These are phyloP conservation scores for Sialia sialis DNA, from an alignment of 2,113 vertebrate species.

Conservation along the genomic window DNA sequence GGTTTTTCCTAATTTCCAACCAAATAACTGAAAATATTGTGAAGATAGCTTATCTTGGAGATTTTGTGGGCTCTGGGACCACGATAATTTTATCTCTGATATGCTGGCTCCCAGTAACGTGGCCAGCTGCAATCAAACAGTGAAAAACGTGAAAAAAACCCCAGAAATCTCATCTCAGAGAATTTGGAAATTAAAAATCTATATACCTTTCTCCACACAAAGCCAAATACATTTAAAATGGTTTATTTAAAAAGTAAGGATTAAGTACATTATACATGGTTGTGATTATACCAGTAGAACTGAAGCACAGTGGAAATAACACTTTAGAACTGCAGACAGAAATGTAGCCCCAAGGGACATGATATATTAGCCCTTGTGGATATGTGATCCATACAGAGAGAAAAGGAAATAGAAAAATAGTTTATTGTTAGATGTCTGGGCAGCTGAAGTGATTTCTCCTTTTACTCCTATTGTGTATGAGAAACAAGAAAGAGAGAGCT, in stretches of 20 bases:
- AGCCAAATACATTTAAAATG: constrained; percentile 67
- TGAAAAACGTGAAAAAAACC: background rate
- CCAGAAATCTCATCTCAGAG: background rate
- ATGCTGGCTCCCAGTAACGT: background rate
- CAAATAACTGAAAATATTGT: background rate
- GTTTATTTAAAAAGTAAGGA: constrained; percentile 76
- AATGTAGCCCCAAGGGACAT: constrained; percentile 56
- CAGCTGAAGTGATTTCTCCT: constrained; percentile 16
- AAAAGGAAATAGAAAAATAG: constrained; percentile 43
- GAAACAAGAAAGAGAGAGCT: background rate
- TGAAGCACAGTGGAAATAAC: constrained; percentile 64
- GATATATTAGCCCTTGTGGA: constrained; percentile 68
- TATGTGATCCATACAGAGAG: constrained; percentile 58
- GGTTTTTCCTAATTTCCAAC: background rate
- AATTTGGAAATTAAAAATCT: background rate
- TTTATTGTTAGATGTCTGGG: constrained; percentile 4
- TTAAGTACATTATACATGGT: constrained; percentile 69
- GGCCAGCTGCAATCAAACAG: background rate
- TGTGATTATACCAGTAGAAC: constrained; percentile 64
- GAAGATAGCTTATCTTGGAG: background rate
- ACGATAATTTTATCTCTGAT: background rate
- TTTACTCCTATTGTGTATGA: background rate
- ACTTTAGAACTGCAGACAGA: constrained; percentile 53
- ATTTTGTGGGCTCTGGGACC: background rate
- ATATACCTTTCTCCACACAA: constrained; percentile 21